Conservation (phyloP, 1,140 invertebrate genomes). For the Popillia japonica region DNA sequence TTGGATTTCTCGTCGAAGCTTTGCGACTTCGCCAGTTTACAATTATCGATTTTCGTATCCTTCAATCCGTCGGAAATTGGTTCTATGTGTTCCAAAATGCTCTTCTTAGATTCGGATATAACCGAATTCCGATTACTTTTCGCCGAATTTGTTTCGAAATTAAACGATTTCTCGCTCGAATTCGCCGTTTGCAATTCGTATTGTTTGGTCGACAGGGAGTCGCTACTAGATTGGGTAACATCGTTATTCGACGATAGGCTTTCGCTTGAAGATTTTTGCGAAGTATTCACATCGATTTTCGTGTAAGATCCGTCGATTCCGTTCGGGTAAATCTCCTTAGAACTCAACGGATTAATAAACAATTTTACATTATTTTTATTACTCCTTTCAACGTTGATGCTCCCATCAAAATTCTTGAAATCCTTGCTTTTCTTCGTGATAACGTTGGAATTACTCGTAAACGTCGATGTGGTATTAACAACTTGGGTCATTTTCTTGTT, state of each 20-base stretch:
- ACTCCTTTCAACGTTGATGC: slow-evolving; percentile 51
- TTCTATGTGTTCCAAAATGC: slow-evolving; percentile 52
- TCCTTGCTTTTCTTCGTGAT: slow-evolving; percentile 58
- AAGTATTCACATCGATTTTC: slow-evolving; percentile 48
- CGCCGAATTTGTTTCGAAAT: neutral
- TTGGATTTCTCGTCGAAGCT: slow-evolving; percentile 58
- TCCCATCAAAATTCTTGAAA: slow-evolving; percentile 54
- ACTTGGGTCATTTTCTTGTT: slow-evolving; percentile 53
- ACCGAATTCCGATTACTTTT: neutral
- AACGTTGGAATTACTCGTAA: slow-evolving; percentile 54
- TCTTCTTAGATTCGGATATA: slow-evolving; percentile 18
- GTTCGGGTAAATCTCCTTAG: slow-evolving; percentile 57
- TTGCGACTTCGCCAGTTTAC: slow-evolving; percentile 59
- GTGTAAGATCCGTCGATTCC: slow-evolving; percentile 57
- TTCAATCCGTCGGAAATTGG: slow-evolving; percentile 56
- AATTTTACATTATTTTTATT: slow-evolving; percentile 61
- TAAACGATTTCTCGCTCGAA: neutral
- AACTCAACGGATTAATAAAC: slow-evolving; percentile 65
- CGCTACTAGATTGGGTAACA: slow-evolving; percentile 47
- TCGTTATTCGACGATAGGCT: slow-evolving; percentile 56
- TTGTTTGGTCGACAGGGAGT: slow-evolving; percentile 43
- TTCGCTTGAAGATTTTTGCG: slow-evolving; percentile 55
- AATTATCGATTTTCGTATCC: slow-evolving; percentile 49
- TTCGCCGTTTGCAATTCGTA: neutral
- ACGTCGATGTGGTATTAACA: slow-evolving; percentile 56